These are phyloP conservation scores for Gambusia holbrooki DNA, from an alignment of 2,113 vertebrate genomes.

Conservation along the genomic window DNA sequence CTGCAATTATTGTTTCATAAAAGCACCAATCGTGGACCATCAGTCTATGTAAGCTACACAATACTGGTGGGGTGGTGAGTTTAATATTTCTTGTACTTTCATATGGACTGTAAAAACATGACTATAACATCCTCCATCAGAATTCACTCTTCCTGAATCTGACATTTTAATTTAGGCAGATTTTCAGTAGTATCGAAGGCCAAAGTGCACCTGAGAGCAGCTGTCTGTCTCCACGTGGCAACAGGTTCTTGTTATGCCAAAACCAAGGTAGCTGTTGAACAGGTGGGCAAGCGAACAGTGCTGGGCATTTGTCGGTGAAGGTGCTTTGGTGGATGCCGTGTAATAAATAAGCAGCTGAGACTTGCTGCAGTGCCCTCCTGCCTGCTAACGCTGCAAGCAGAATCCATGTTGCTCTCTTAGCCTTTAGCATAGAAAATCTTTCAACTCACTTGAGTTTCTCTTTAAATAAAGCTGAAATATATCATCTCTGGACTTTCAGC, in stretches of 20 bases:
- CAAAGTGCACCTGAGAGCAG: conserved; percentile 21
- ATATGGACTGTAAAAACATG: too few species aligned
- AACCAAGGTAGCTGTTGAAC: conserved; percentile 13
- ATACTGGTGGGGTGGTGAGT: background rate
- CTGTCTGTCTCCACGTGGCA: conserved; percentile 12
- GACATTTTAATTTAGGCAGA: background rate
- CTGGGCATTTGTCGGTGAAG: conserved; percentile 29
- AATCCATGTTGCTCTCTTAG: conserved; percentile 6
- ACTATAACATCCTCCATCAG: background rate
- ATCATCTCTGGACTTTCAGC: conserved; percentile 14
- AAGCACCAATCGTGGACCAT: background rate
- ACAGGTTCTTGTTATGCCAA: conserved; percentile 1
- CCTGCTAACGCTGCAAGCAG: conserved; percentile 28
- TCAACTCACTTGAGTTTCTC: conserved; percentile 18
- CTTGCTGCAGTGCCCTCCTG: conserved; percentile 27
- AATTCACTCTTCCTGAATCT: background rate
- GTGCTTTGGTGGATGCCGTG: conserved; percentile 40
- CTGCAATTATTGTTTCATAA: too few species aligned
- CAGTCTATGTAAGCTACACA: background rate
- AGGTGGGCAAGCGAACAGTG: conserved; percentile 26
- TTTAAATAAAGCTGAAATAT: conserved; percentile 45
- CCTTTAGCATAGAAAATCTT: conserved; percentile 11
- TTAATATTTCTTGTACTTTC: background rate
- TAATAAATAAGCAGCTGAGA: conserved; percentile 32
- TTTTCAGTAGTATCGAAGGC: conserved; percentile 16